A percentile compares a stretch with the other conserved stretches of the same genome.
These are phyloP conservation scores for Protaetia brevitarsis DNA, from an alignment of 1,140 invertebrate species.

Conservation along the genomic window DNA sequence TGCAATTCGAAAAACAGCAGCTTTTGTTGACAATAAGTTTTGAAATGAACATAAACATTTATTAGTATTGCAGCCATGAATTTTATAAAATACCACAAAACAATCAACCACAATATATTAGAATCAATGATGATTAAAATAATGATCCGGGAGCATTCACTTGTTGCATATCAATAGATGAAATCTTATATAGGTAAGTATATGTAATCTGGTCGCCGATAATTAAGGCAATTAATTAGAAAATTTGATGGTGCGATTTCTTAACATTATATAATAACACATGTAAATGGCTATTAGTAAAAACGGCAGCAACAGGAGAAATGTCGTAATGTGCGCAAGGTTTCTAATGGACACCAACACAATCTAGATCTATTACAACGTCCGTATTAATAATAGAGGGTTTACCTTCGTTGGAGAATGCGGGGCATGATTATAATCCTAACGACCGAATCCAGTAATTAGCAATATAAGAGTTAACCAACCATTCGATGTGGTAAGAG, in stretches of 20 bases:
- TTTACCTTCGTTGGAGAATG: too few species aligned
- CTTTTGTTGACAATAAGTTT: too few species aligned
- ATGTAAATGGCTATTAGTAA: background rate
- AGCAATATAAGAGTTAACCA: too few species aligned
- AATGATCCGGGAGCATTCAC: background rate
- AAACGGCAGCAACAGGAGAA: background rate
- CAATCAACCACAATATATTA: too few species aligned
- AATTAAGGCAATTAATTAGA: constrained; percentile 6
- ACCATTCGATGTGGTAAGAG: too few species aligned
- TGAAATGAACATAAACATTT: too few species aligned
- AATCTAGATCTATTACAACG: background rate
- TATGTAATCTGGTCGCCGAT: background rate
- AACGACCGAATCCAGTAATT: too few species aligned
- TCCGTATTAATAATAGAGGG: background rate
- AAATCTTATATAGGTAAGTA: background rate
- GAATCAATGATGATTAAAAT: too few species aligned
- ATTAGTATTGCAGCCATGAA: too few species aligned
- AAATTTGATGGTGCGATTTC: background rate
- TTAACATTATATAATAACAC: constrained; percentile 7
- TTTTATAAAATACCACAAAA: too few species aligned
- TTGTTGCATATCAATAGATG: background rate
- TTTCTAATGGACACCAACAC: background rate
- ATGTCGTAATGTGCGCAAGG: background rate
- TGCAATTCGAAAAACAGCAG: too few species aligned
- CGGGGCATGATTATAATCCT: too few species aligned